Conservation (phyloP, 1,140 invertebrate genomes). For the Paraescarpia echinospica region DNA sequence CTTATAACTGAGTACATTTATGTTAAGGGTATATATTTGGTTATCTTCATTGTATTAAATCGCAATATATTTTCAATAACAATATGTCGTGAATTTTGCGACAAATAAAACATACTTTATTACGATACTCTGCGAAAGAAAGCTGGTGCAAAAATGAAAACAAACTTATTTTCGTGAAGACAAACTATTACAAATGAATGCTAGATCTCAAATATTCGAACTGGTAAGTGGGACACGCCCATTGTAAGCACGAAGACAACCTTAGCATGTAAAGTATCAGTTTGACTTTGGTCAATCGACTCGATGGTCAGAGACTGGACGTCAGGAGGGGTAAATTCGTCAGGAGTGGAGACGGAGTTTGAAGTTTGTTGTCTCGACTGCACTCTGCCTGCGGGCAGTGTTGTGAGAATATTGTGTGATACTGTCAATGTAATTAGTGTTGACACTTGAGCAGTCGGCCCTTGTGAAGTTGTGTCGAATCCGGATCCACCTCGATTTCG, state of each 20-base stretch:
- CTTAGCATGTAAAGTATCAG: not conserved
- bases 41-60: not conserved
- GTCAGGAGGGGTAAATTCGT: too few species aligned
- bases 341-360: too few species aligned
- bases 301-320: too few species aligned
- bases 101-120: not conserved
- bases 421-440: too few species aligned
- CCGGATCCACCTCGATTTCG: too few species aligned
- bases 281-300: too few species aligned
- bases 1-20: not conserved
- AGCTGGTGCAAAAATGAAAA: not conserved
- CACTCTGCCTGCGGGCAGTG: too few species aligned
- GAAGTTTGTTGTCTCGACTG: too few species aligned
- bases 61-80: not conserved
- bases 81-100: not conserved
- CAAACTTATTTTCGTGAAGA: not conserved
- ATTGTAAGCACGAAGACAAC: not conserved
- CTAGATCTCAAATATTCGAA: conserved; percentile 83
- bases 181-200: conserved; percentile 70
- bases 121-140: not conserved
- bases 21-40: not conserved
- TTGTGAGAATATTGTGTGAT: too few species aligned
- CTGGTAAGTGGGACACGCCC: conserved; percentile 60
- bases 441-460: too few species aligned
- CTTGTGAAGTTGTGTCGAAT: too few species aligned